Percentiles rank a stretch among this genome's conserved stretches.
These are phyloP conservation scores for Amblyopsis rosae DNA, from an alignment of 2,113 vertebrate genomes.

Conservation along the genomic window DNA sequence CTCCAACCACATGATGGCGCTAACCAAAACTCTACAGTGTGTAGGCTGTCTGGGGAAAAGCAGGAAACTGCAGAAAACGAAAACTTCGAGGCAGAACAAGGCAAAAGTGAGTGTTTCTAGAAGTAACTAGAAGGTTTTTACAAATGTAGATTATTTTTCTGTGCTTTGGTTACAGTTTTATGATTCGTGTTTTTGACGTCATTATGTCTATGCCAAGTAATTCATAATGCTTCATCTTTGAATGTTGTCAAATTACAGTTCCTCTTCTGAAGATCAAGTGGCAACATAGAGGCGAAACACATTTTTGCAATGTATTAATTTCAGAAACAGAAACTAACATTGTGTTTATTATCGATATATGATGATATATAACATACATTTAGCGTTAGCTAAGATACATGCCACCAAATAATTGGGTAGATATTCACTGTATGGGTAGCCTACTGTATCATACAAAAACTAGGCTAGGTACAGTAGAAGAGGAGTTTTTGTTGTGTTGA, in stretches of 20 bases:
- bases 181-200: background rate
- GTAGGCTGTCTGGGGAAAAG: conserved; percentile 36
- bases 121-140: background rate
- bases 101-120: conserved; percentile 9
- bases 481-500: too few relatives aligned
- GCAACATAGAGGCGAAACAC: background rate
- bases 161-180: background rate
- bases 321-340: too few relatives aligned
- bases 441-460: too few relatives aligned
- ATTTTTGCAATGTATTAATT: too few relatives aligned
- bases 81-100: conserved; percentile 23
- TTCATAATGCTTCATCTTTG: background rate
- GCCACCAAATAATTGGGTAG: too few relatives aligned
- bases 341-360: too few relatives aligned
- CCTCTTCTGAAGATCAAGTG: conserved; percentile 41
- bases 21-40: background rate
- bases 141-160: background rate
- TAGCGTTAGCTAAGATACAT: too few relatives aligned
- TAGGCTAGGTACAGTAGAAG: too few relatives aligned
- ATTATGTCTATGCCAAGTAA: conserved; percentile 6
- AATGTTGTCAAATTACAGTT: conserved; percentile 33
- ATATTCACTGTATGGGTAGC: too few relatives aligned
- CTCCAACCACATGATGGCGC: conserved; percentile 41
- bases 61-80: conserved; percentile 55
- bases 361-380: too few relatives aligned